Conservation (phyloP, 2,888 invertebrate genomes). For the Sipunculus nudus region DNA sequence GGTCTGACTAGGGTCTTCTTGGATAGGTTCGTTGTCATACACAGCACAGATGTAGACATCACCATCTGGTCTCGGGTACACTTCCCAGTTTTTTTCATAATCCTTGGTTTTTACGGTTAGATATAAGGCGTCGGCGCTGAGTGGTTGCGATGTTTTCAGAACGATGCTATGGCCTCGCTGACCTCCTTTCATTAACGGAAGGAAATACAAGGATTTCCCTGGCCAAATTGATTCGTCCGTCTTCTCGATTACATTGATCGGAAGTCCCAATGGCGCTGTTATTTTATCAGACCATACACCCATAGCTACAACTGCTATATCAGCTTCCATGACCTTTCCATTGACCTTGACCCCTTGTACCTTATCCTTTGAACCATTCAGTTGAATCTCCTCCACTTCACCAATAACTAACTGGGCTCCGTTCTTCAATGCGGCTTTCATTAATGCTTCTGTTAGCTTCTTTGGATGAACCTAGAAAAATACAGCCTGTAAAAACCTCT, state of each 20-base stretch:
- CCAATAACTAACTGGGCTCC: slow-evolving; percentile 17
- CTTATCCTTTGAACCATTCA: slow-evolving; percentile 6
- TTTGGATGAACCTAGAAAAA: slow-evolving; percentile 35
- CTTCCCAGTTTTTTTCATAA: too few species aligned
- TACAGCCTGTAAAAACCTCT: too few species aligned
- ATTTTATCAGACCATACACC: slow-evolving; percentile 42
- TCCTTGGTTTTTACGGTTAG: slow-evolving; percentile 21
- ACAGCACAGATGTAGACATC: slow-evolving; percentile 39
- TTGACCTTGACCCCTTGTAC: slow-evolving; percentile 30
- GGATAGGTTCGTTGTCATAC: slow-evolving; percentile 26
- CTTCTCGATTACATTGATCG: too few species aligned
- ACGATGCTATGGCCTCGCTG: slow-evolving; percentile 39
- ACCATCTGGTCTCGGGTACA: slow-evolving; percentile 44
- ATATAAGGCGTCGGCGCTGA: slow-evolving; percentile 33
- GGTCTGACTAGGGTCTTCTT: slow-evolving; percentile 24
- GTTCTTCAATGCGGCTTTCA: slow-evolving; percentile 17
- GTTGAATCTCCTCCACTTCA: slow-evolving; percentile 26
- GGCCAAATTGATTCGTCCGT: too few species aligned
- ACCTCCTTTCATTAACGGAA: slow-evolving; percentile 19
- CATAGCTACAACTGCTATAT: slow-evolving; percentile 41
- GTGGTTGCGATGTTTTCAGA: too few species aligned
- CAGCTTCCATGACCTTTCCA: slow-evolving; percentile 30
- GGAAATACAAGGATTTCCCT: too few species aligned
- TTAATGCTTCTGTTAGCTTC: slow-evolving; percentile 30
- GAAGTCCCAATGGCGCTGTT: slow-evolving; percentile 27